These are phyloP conservation scores for Malurus alboscapulatus DNA, from an alignment of 2,113 vertebrate species.

Conservation along the genomic window DNA sequence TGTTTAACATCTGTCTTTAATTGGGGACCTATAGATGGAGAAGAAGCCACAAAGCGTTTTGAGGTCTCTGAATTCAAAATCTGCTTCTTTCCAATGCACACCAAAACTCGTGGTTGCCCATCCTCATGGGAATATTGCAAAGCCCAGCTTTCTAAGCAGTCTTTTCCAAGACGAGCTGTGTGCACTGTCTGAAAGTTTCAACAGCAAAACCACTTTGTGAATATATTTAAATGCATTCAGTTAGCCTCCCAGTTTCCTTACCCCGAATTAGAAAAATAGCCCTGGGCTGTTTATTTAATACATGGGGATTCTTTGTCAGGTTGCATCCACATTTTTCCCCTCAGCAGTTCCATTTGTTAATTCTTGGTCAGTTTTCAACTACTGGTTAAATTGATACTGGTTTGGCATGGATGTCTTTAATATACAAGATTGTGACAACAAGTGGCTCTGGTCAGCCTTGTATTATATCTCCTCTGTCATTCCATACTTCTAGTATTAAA, in stretches of 20 bases:
- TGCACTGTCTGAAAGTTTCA: not conserved
- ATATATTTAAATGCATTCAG: not conserved
- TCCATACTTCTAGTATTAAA: not conserved
- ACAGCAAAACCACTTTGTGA: not conserved
- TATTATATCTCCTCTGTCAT: not conserved
- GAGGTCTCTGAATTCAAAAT: not conserved
- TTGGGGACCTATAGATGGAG: not conserved
- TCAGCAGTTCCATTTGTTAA: not conserved
- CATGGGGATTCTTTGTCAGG: not conserved
- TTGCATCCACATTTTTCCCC: accelerated
- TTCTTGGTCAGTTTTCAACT: not conserved
- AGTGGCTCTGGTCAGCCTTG: not conserved
- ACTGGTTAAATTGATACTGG: not conserved
- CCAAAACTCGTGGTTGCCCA: not conserved
- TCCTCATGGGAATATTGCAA: not conserved
- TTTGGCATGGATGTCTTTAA: not conserved
- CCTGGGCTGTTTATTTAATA: not conserved
- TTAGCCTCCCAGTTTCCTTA: not conserved
- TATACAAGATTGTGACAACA: not conserved
- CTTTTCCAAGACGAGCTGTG: not conserved
- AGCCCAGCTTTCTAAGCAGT: not conserved
- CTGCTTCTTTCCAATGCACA: not conserved
- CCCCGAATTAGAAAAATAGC: not conserved
- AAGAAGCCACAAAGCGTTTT: not conserved
- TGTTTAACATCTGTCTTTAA: slow-evolving; percentile 52